Percentiles rank a stretch among this genome's conserved stretches.
Evolutionary conservation across 2,888 invertebrate genomes (phyloP).

Genomic region (Tetanocera ferruginea): DNA sequence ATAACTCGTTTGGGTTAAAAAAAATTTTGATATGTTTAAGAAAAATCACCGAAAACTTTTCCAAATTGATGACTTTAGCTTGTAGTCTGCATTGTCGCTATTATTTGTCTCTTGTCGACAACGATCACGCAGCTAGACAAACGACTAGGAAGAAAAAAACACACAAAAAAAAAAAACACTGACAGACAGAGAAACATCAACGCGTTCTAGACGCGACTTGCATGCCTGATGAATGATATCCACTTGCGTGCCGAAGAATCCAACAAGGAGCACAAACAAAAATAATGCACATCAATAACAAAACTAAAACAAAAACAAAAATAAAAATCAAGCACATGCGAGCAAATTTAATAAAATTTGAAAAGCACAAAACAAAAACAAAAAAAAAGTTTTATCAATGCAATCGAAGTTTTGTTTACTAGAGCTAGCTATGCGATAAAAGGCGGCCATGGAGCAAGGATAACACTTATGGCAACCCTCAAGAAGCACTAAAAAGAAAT

Average conservation of each 20-base stretch:
- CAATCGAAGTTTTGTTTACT: conserved; percentile 1
- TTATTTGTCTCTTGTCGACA: neutral
- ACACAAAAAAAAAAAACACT: neutral
- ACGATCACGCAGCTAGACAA: neutral
- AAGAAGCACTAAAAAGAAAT: neutral
- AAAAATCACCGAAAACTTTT: neutral
- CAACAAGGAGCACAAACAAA: neutral
- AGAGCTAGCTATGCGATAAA: too few species aligned
- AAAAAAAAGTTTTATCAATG: neutral
- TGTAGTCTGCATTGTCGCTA: neutral
- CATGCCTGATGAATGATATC: conserved; percentile 16
- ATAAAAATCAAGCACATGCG: neutral
- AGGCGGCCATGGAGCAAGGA: too few species aligned
- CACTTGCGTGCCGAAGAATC: neutral
- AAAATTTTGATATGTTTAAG: neutral
- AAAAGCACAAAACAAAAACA: neutral
- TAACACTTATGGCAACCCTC: neutral
- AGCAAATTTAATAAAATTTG: conserved; percentile 8
- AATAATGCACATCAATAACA: neutral
- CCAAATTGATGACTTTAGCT: neutral
- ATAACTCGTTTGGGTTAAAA: too few species aligned
- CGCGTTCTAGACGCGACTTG: conserved; percentile 20
- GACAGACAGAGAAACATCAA: conserved; percentile 21
- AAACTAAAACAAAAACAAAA: conserved; percentile 1
- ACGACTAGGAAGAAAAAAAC: conserved; percentile 3